These are phyloP conservation scores for Myanophis thanlyinensis DNA, from an alignment of 2,113 vertebrate genomes.

Conservation along the genomic window DNA sequence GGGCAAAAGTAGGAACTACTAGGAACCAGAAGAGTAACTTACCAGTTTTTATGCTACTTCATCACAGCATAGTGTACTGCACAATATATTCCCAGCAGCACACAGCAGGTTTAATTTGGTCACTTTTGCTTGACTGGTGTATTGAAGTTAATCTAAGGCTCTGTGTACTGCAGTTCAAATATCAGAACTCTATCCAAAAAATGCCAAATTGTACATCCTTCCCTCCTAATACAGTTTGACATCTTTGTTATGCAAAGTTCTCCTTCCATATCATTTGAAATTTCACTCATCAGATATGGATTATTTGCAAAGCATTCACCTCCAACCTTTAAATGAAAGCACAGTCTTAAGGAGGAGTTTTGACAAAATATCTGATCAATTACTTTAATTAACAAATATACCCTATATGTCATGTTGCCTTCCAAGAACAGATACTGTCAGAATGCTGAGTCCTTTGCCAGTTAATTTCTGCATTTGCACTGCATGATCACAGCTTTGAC, in stretches of 20 bases:
- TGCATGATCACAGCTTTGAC: neutral
- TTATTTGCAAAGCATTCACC: neutral
- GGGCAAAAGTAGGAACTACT: neutral
- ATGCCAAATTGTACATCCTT: neutral
- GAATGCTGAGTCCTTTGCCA: neutral
- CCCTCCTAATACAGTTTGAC: neutral
- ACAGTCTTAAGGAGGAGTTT: neutral
- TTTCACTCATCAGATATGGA: neutral
- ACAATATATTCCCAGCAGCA: neutral
- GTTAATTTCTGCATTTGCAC: neutral
- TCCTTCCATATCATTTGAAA: neutral
- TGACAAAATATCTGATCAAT: neutral
- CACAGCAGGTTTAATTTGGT: neutral
- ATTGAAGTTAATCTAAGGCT: neutral
- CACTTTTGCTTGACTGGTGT: neutral
- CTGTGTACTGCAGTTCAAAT: neutral
- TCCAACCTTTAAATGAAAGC: neutral
- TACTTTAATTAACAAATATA: neutral
- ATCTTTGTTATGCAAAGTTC: neutral
- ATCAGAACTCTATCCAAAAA: neutral
- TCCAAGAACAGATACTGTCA: neutral
- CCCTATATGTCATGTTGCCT: neutral
- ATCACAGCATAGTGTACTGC: neutral
- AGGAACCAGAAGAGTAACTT: neutral
- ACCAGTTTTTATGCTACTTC: neutral